phyloP scores from a whole-genome alignment of 2,797 vertebrate species.

The Dryobates pubescens region DNA sequence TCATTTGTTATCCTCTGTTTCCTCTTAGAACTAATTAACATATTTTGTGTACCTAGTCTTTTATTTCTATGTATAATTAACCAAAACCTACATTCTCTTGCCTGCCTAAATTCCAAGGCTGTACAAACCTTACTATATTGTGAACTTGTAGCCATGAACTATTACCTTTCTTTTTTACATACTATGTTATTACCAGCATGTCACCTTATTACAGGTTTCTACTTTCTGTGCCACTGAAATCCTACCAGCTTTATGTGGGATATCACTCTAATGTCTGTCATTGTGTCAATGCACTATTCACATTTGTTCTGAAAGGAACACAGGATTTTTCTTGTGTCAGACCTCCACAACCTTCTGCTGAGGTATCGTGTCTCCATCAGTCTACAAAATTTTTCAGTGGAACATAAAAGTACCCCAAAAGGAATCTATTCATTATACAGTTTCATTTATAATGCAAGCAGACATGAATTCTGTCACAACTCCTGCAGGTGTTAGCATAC shows the following conservation, averaged over 20 bases:
- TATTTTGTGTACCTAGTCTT: neutral
- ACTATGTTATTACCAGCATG: neutral
- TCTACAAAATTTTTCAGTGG: neutral
- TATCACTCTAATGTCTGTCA: neutral
- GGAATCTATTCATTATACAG: neutral
- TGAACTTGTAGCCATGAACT: neutral
- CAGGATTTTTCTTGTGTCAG: neutral
- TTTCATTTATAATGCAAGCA: neutral
- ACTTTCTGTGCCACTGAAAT: neutral
- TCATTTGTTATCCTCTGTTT: neutral
- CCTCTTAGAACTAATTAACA: neutral
- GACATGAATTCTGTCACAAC: neutral
- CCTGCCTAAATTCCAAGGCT: neutral
- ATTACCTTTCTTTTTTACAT: neutral
- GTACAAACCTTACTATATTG: neutral
- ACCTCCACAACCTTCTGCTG: neutral
- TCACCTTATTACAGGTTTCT: neutral
- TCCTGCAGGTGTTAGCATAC: neutral
- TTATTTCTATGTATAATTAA: neutral
- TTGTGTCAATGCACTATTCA: neutral
- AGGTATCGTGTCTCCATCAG: neutral
- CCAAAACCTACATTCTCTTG: neutral
- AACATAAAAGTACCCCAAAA: neutral
- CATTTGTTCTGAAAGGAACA: neutral
- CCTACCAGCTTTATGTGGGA: neutral